Evolutionary conservation across 2,888 invertebrate genomes (phyloP).

Genomic region (Apamea anceps): DNA sequence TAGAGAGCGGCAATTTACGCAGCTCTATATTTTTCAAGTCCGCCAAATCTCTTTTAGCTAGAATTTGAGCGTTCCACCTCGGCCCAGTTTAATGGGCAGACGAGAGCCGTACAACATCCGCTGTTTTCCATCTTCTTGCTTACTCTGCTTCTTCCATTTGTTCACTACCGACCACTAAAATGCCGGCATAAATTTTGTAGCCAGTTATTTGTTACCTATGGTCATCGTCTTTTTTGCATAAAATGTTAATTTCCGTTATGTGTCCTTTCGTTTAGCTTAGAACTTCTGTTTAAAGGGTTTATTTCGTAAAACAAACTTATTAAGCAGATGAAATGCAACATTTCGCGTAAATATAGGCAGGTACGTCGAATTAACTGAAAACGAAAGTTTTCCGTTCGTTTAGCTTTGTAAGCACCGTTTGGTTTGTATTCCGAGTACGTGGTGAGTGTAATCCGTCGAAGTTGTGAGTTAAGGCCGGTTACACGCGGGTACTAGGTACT

Average conservation of each 20-base stretch:
- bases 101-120: conserved; percentile 79
- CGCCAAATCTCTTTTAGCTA: conserved; percentile 75
- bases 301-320: conserved; percentile 25
- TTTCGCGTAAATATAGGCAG: conserved; percentile 34
- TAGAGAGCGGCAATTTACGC: conserved; percentile 72
- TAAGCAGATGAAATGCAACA: conserved; percentile 34
- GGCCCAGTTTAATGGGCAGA: conserved; percentile 81
- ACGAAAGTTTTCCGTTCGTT: conserved; percentile 47
- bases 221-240: conserved; percentile 46
- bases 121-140: conserved; percentile 80
- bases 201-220: conserved; percentile 40
- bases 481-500: conserved; percentile 37
- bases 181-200: conserved; percentile 57
- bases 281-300: conserved; percentile 6
- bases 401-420: conserved; percentile 35
- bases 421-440: conserved; percentile 36
- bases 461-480: conserved; percentile 32
- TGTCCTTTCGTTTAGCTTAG: conserved; percentile 30
- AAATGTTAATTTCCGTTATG: conserved; percentile 35
- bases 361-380: conserved; percentile 40
- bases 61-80: conserved; percentile 76
- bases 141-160: conserved; percentile 72
- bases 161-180: conserved; percentile 65
- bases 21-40: conserved; percentile 74
- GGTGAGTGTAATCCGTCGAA: conserved; percentile 47